Conservation (phyloP, 92 coral and sea anemone species). For the Parazoanthus swiftii region DNA sequence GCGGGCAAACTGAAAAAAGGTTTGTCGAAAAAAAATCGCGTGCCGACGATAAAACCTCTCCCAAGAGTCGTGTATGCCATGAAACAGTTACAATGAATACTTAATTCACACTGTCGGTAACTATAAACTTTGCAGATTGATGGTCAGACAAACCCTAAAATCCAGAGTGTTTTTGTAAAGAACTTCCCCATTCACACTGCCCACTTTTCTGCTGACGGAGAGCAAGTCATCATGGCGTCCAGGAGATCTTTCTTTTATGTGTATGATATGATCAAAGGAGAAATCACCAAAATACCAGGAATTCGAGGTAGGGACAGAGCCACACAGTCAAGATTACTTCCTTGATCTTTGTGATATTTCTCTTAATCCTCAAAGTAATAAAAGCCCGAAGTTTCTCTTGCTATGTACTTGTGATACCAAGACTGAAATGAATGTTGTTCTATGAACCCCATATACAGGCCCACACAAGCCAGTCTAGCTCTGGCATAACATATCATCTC, state of each 20-base stretch:
- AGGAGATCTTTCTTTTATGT: slow-evolving; percentile 78
- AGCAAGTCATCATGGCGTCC: slow-evolving; percentile 92
- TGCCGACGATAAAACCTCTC: neutral
- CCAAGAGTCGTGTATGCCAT: neutral
- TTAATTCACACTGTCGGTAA: neutral
- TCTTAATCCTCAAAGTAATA: too few species aligned
- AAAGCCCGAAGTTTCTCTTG: too few species aligned
- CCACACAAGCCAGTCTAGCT: too few species aligned
- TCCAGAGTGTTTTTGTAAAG: slow-evolving; percentile 82
- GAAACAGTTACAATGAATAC: neutral
- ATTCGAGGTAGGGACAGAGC: slow-evolving; percentile 71
- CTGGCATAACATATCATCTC: too few species aligned
- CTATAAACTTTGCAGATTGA: slow-evolving; percentile 68
- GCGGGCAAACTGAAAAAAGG: too few species aligned
- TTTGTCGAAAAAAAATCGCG: too few species aligned
- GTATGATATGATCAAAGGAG: slow-evolving; percentile 94
- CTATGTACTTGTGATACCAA: too few species aligned
- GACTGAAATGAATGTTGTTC: too few species aligned
- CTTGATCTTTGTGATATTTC: too few species aligned
- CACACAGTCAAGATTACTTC: too few species aligned
- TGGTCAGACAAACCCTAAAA: slow-evolving; percentile 90
- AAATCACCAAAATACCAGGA: slow-evolving; percentile 79
- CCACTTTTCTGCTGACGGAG: slow-evolving; percentile 87
- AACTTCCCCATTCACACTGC: slow-evolving; percentile 91
- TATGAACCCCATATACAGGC: too few species aligned